Base-by-base conservation (phyloP, 1,140 invertebrate species). In the Epicauta chinensis region DNA sequence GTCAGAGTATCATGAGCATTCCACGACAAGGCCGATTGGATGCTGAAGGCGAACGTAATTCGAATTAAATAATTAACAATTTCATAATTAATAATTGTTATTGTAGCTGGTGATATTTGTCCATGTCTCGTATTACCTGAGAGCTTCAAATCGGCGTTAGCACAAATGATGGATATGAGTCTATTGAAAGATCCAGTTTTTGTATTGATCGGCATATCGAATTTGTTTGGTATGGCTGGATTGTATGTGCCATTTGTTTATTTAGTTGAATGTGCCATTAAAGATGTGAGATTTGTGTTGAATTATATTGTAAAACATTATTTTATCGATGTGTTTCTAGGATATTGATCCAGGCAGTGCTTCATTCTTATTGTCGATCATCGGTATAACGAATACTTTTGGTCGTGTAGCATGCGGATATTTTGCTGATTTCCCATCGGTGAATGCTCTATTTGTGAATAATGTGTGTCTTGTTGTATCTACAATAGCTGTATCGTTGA, bases 161-260 rank as follows among this genome's bases (percentile, higher is more conserved):
- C 79, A n/a, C 89, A 94, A 43, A 97, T 98, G 91, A 77, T 98
- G 77, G 94, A 98, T 71, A 77, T 96, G 59, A 87, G 86, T 35
- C 74, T 98, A 17, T 74, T 99, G 17, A 89, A 84, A 53, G 84
- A 97, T 74, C 91, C 92, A 1, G 85, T 93, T 16, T 97, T 97
- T 71, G 81, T 96, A 71, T 73, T 95, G 5, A 91, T 98, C 58
- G 93, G 91, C 48, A 78, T 98, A 10, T 95, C 92, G 50, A 98
- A 98, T 71, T 77, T 97, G 0, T 92, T 97, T 67, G 93, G 92
- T 55, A 89, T 91, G 86, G 84, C 93, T 39, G 94, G 93, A 34
- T 82, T 97, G 37, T 97, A 96, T 71, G 87, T 97, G 36, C 95
- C 95, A 23, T 98, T 97, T 69, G 89, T 97, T 2, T 98, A 93